Base-by-base conservation (phyloP, 1,140 invertebrate genomes). In the Papilio dardanus region DNA sequence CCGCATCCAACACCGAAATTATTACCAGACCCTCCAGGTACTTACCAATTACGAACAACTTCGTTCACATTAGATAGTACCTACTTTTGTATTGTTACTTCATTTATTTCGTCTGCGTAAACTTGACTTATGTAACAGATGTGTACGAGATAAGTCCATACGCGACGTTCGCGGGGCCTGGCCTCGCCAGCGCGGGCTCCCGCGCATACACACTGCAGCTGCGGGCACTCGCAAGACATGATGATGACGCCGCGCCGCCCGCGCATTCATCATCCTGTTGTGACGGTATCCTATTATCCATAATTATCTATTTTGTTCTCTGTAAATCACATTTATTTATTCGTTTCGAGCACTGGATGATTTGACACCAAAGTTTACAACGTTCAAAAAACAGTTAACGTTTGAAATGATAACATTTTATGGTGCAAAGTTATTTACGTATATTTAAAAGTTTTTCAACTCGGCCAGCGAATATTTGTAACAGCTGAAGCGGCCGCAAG, bases 61-160 rank as follows among this genome's bases (percentile, higher is more conserved):
- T 74, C 21, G 14, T 50, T 21, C 42, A 35, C 46, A 73, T 76
- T 76, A 76, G 37, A 66, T 19, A 42, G 1, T 46, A 46, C n/a
- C 8, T 62, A 6, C 21, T 24, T 8, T 28, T 5, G 16, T 19
- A 46, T 19, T 46, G 14, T 46, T 46, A 16, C 16, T 46, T 46
- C 16, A 46, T n/a, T 4, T 46, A n/a, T 4, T 46, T 46, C n/a
- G 2, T 46, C 42, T n/a, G 42, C 16, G 2, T 42, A 14, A 37
- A 42, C 40, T 12, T 42, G 40, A 42, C 4, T 12, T 50, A 12
- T 71, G 6, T 28, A 28, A 14, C 76, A 91, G 91, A 91, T 77
- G 89, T 92, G 33, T 92, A 92, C 67, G 89, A 92, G 71, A 92
- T 92, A 86, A 92, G 91, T 79, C 91, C 91, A n/a, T 92, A 92